Conservation (phyloP, 2,888 invertebrate genomes). For the Hirtodrosophila cameraria region DNA sequence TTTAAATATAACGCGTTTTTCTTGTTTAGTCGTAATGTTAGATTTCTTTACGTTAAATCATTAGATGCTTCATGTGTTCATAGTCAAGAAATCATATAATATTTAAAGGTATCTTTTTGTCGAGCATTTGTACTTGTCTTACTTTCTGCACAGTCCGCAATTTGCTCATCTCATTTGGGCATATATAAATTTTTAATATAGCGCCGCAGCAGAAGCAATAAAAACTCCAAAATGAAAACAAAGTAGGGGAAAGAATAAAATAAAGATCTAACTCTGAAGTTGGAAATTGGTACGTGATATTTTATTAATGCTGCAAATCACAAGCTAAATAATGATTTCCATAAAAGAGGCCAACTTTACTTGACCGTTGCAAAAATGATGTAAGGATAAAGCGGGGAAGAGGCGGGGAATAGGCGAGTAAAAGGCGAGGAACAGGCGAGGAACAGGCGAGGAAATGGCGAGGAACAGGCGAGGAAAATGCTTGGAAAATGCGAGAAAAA, state of each 20-base stretch:
- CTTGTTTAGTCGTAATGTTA: too few species aligned
- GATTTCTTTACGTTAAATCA: too few species aligned
- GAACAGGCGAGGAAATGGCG: constrained; percentile 5
- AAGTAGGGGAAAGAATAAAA: constrained; percentile 4
- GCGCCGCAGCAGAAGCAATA: background rate
- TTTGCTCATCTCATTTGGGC: constrained; percentile 16
- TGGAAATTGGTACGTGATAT: constrained; percentile 54
- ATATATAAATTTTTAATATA: constrained; percentile 35
- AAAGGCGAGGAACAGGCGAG: constrained; percentile 1
- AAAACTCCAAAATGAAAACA: constrained; percentile 9
- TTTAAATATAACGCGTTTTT: too few species aligned
- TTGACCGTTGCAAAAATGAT: constrained; percentile 13
- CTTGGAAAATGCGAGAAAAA: constrained; percentile 6
- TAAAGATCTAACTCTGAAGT: constrained; percentile 3
- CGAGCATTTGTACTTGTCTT: background rate
- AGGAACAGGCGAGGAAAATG: constrained; percentile 3
- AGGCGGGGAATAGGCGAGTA: constrained; percentile 2
- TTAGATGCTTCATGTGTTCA: too few species aligned
- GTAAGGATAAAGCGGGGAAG: background rate
- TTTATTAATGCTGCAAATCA: constrained; percentile 64
- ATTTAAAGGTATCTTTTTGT: background rate
- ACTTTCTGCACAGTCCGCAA: background rate
- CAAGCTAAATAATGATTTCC: constrained; percentile 49
- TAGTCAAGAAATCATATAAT: too few species aligned
- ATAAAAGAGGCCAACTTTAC: constrained; percentile 12